Evolutionary conservation across 2,888 invertebrate species (phyloP).

Genomic region (Drosophila merina): DNA sequence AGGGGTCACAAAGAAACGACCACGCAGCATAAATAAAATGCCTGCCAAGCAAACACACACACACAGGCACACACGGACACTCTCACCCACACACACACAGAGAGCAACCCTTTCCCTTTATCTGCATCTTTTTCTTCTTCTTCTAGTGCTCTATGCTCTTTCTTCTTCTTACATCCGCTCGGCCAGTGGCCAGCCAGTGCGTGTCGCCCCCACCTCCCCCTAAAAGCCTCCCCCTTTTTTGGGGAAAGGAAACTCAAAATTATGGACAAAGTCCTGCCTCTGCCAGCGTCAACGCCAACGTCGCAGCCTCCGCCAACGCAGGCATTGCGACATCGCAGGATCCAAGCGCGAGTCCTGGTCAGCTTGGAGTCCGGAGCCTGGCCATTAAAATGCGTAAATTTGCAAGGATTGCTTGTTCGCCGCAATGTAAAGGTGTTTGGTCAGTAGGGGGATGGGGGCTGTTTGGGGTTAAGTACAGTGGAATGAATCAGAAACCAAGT

Average conservation of each 20-base stretch:
- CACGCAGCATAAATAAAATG: conserved; percentile 80
- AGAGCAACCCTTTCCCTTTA: conserved; percentile 62
- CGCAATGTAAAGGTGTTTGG: conserved; percentile 6
- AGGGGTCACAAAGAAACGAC: conserved; percentile 61
- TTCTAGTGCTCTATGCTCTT: conserved; percentile 8
- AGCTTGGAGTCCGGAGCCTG: conserved; percentile 50
- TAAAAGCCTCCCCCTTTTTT: neutral
- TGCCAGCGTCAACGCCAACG: conserved; percentile 7
- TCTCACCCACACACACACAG: conserved; percentile 41
- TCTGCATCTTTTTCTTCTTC: conserved; percentile 16
- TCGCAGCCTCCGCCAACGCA: conserved; percentile 23
- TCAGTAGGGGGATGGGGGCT: neutral
- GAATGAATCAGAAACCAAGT: neutral
- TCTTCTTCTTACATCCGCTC: conserved; percentile 9
- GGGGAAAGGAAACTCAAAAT: conserved; percentile 71
- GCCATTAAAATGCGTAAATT: conserved; percentile 76
- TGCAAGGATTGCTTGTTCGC: conserved; percentile 48
- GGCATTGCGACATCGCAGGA: conserved; percentile 21
- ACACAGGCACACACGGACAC: conserved; percentile 33
- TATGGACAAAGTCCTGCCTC: conserved; percentile 54
- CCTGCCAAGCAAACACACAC: conserved; percentile 71
- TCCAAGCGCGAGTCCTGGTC: conserved; percentile 51
- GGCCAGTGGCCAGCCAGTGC: conserved; percentile 37
- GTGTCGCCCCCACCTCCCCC: conserved; percentile 47
- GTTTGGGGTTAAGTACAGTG: neutral